Base-by-base conservation (phyloP, 2,113 vertebrate genomes). In the Tylochromis polylepis region DNA sequence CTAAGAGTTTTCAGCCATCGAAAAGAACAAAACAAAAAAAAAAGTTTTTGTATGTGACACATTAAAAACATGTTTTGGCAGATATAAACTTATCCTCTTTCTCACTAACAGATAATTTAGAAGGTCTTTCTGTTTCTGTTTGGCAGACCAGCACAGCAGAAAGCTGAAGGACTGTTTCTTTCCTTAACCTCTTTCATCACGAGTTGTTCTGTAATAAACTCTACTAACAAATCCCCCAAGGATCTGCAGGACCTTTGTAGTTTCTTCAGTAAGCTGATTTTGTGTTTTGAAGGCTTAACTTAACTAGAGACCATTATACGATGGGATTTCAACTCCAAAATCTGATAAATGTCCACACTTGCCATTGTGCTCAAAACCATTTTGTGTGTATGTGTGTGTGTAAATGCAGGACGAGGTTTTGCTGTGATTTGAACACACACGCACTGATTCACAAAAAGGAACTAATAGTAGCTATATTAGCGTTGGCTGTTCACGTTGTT, bases 111-210 rank as follows among this genome's bases (percentile, higher is more conserved):
- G 2, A 72, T 72, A 1, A 72, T 11, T 72, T 46, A 1, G 14
- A 72, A 46, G 67, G 24, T 46, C 14, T 72, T 43, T 72, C 38
- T 70, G 65, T 70, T 43, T 43, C 38, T 46, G 41, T 75, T 18
- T 0, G 2, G 41, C 36, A 43, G 9, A 46, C 41, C 41, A 3
- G 41, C 4, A 0, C 2, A 2, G 22, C 36, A 41, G 22, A 46
- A 72, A 46, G 22, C 22, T 72, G 22, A 72, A 72, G 22, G 67
- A 46, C 38, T 46, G 38, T 72, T 72, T 46, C 22, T 46, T 46
- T 46, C 22, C 22, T 27, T 46, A 18, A 27, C 67, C 15, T 27
- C 67, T 46, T 72, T 72, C 67, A 72, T 72, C 1, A 2, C 9
- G 1, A 46, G 38, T 46, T 72, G 38, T 46, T 72, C 41, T 72